Conservation (phyloP, 1,140 invertebrate genomes). For the Metopolophium dirhodum region DNA sequence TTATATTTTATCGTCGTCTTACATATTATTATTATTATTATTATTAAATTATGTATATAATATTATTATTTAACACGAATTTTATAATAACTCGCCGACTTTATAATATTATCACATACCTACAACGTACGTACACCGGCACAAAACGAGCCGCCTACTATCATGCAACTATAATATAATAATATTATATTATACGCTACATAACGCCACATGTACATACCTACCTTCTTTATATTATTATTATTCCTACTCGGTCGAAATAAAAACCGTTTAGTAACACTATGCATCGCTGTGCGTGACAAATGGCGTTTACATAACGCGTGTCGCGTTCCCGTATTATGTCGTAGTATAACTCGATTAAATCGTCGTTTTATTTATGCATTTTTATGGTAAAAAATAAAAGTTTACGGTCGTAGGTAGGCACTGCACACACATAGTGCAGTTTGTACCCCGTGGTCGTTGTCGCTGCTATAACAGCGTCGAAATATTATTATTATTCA, state of each 20-base stretch:
- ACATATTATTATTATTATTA: not conserved
- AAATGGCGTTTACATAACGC: not conserved
- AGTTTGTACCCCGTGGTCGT: not conserved
- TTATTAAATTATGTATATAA: not conserved
- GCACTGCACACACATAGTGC: not conserved
- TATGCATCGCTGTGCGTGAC: not conserved
- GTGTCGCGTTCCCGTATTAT: not conserved
- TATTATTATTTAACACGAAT: not conserved
- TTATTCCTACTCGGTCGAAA: not conserved
- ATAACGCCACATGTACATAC: not conserved
- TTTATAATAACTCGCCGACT: not conserved
- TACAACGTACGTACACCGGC: not conserved
- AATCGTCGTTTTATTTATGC: not conserved
- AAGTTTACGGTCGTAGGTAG: not conserved
- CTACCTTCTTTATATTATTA: not conserved
- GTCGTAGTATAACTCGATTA: not conserved
- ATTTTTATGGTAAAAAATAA: not conserved
- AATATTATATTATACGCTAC: not conserved
- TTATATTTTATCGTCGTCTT: not conserved
- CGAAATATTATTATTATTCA: not conserved
- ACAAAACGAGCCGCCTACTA: not conserved
- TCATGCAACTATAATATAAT: not conserved
- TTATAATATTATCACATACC: not conserved
- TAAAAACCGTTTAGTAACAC: not conserved
- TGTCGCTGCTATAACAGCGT: not conserved